These are phyloP conservation scores for Panulirus ornatus DNA, from an alignment of 1,140 invertebrate species.

Conservation along the genomic window DNA sequence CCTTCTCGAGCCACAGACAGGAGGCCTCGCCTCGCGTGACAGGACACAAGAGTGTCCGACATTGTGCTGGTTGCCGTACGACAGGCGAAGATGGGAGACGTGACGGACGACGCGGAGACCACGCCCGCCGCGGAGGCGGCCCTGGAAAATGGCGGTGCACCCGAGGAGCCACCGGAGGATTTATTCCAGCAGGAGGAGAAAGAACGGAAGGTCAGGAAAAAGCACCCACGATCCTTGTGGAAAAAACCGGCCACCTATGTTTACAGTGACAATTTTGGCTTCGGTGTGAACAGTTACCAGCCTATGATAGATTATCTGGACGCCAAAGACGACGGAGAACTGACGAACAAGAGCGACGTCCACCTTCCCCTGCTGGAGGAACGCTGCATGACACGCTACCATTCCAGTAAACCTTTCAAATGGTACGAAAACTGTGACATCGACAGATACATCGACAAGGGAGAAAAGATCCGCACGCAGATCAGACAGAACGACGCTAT, in stretches of 20 bases:
- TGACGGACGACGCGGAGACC: constrained; percentile 12
- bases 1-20: not conserved
- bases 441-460: constrained; percentile 70
- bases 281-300: constrained; percentile 89
- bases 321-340: constrained; percentile 79
- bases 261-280: constrained; percentile 89
- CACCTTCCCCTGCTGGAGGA: constrained; percentile 87
- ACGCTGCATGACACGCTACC: constrained; percentile 82
- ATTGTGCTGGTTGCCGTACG: not conserved
- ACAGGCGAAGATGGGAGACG: constrained; percentile 16
- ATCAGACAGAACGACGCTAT: constrained; percentile 74
- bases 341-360: constrained; percentile 77
- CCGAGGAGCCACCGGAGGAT: constrained; percentile 3
- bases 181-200: constrained; percentile 25
- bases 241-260: constrained; percentile 83
- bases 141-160: not conserved
- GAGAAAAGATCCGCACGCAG: constrained; percentile 71
- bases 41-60: not conserved
- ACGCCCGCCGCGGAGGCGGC: not conserved
- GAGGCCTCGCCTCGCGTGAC: not conserved
- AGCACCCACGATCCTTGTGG: constrained; percentile 72
- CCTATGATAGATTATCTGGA: constrained; percentile 90
- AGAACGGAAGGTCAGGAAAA: constrained; percentile 75
- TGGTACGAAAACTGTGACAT: constrained; percentile 73
- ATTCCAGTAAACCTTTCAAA: constrained; percentile 76